Evolutionary conservation across 2,113 vertebrate species (phyloP).

Genomic region (Noctilio leporinus): DNA sequence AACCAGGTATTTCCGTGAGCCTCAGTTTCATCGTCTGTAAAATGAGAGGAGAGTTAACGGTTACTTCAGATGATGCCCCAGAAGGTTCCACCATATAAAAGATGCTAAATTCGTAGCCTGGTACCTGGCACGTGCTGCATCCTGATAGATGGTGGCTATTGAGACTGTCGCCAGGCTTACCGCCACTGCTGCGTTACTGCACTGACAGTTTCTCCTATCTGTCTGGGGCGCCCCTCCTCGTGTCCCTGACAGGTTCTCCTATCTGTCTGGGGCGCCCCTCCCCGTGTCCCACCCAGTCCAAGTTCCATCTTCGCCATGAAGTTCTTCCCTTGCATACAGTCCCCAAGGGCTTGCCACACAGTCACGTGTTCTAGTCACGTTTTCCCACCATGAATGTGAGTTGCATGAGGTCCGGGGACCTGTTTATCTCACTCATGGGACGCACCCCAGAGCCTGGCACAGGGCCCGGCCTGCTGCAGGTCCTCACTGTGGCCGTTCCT

Average conservation of each 20-base stretch:
- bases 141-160: too few relatives aligned
- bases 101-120: not conserved
- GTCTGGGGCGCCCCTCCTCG: too few relatives aligned
- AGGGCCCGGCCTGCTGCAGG: not conserved
- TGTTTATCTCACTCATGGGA: not conserved
- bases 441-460: not conserved
- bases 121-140: too few relatives aligned
- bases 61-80: not conserved
- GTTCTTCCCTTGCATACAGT: not conserved
- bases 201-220: not conserved
- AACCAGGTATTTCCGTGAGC: not conserved
- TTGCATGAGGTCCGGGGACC: not conserved
- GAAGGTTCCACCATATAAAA: not conserved
- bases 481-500: not conserved
- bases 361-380: not conserved
- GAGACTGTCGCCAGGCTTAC: not conserved
- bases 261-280: not conserved
- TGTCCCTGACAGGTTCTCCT: not conserved
- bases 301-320: not conserved
- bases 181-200: accelerated
- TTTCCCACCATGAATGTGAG: not conserved
- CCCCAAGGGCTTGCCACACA: not conserved
- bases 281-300: not conserved
- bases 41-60: not conserved
- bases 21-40: not conserved